Percentiles rank a stretch among this genome's conserved stretches.
Evolutionary conservation across 2,888 invertebrate species (phyloP).

Genomic region (Hypolimnas misippus): DNA sequence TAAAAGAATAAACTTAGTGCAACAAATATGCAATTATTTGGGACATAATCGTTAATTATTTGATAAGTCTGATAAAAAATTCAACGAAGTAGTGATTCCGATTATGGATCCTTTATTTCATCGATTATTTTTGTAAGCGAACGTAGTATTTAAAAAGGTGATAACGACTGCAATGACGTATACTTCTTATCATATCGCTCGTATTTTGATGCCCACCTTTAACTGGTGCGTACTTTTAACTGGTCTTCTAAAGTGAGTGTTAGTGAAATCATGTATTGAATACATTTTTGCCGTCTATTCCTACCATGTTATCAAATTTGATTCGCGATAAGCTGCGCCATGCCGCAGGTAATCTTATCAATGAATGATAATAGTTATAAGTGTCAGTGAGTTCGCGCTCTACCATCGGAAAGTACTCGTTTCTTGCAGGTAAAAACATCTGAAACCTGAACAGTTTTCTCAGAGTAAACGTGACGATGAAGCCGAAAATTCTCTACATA

Average conservation of each 20-base stretch:
- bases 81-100: not conserved
- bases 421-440: slow-evolving; percentile 64
- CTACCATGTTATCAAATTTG: slow-evolving; percentile 73
- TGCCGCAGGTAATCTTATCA: slow-evolving; percentile 80
- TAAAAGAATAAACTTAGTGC: no score
- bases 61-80: slow-evolving; percentile 2
- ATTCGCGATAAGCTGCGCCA: slow-evolving; percentile 79
- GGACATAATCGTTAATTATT: not conserved
- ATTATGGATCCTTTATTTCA: slow-evolving; percentile 7
- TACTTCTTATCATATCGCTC: slow-evolving; percentile 14
- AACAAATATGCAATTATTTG: no score
- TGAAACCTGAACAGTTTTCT: slow-evolving; percentile 54
- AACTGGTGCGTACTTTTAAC: slow-evolving; percentile 4
- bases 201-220: slow-evolving; percentile 10
- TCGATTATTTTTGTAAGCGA: slow-evolving; percentile 8
- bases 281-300: slow-evolving; percentile 64
- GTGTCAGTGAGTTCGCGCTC: slow-evolving; percentile 80
- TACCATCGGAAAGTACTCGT: slow-evolving; percentile 69
- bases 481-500: slow-evolving; percentile 58
- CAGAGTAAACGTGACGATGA: slow-evolving; percentile 60
- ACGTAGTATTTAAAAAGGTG: not conserved
- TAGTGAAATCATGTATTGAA: slow-evolving; percentile 46
- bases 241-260: slow-evolving; percentile 17
- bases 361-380: slow-evolving; percentile 81
- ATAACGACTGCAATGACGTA: slow-evolving; percentile 14